A percentile compares a stretch with the other conserved stretches of the same genome.
phyloP scores from a whole-genome alignment of 2,888 invertebrate species.

The Bhutanitis thaidina region DNA sequence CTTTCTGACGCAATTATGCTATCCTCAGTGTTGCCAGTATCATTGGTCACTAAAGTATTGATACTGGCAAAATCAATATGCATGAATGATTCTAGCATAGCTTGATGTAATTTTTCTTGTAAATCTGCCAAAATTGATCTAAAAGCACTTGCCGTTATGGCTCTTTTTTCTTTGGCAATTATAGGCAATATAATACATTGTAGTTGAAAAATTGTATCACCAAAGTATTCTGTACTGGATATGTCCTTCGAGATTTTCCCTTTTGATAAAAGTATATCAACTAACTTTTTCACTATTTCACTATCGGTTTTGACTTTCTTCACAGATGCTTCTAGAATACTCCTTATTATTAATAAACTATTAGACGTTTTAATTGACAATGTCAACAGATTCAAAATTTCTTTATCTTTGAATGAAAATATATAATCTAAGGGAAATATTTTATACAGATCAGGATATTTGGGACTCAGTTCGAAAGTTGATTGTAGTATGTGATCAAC shows the following conservation, averaged over 20 bases:
- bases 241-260: constrained; percentile 35
- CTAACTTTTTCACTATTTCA: constrained; percentile 58
- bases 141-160: constrained; percentile 53
- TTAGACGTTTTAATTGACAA: constrained; percentile 59
- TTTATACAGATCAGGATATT: constrained; percentile 64
- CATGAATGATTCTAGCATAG: constrained; percentile 56
- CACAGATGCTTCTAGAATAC: constrained; percentile 56
- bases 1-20: constrained; percentile 43
- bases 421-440: constrained; percentile 55
- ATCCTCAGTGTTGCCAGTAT: constrained; percentile 46
- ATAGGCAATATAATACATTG: constrained; percentile 60
- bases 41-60: constrained; percentile 29
- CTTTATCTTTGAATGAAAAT: constrained; percentile 52
- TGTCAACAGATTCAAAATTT: constrained; percentile 50
- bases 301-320: constrained; percentile 60
- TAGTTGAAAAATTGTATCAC: constrained; percentile 61
- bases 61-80: constrained; percentile 50
- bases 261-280: constrained; percentile 49
- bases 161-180: constrained; percentile 63
- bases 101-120: constrained; percentile 62
- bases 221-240: constrained; percentile 50
- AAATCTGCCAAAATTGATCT: constrained; percentile 62
- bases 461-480: constrained; percentile 59
- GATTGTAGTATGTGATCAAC: constrained; percentile 52
- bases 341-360: constrained; percentile 47